Evolutionary conservation across 2,113 vertebrate species (phyloP).

Genomic region (Brachyistius frenatus): DNA sequence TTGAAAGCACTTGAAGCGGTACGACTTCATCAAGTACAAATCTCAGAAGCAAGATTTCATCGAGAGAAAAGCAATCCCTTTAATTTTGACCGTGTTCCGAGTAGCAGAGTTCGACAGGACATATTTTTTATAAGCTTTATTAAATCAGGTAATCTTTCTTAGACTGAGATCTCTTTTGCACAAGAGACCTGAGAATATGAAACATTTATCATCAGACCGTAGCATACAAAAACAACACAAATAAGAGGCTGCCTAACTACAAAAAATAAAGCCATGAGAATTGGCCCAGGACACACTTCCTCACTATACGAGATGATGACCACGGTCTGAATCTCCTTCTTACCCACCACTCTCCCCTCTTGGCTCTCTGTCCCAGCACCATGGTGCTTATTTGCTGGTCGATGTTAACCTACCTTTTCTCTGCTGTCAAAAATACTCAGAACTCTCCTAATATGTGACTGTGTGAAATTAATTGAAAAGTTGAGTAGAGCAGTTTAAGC

Average conservation of each 20-base stretch:
- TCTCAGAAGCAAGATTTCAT: slow-evolving; percentile 2
- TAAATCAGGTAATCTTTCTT: too few relatives aligned
- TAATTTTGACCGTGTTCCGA: neutral
- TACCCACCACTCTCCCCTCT: too few relatives aligned
- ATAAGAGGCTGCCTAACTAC: too few relatives aligned
- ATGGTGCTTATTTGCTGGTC: neutral
- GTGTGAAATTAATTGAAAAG: slow-evolving; percentile 36
- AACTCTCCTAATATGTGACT: slow-evolving; percentile 2
- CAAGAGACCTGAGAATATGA: too few relatives aligned
- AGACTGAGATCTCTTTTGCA: too few relatives aligned
- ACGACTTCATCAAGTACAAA: neutral
- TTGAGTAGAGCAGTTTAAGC: slow-evolving; percentile 4
- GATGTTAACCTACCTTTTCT: too few relatives aligned
- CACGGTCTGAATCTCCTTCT: neutral
- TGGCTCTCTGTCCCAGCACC: neutral
- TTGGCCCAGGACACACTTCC: too few relatives aligned
- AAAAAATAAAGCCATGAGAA: too few relatives aligned
- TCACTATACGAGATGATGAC: too few relatives aligned
- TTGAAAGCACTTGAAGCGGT: slow-evolving; percentile 18
- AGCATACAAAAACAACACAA: too few relatives aligned
- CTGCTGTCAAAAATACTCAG: slow-evolving; percentile 19
- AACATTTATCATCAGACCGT: too few relatives aligned
- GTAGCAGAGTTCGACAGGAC: neutral
- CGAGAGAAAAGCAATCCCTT: neutral
- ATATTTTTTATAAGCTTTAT: neutral